Evolutionary conservation across 2,888 invertebrate genomes (phyloP).

Genomic region (Ethmia dodecea): DNA sequence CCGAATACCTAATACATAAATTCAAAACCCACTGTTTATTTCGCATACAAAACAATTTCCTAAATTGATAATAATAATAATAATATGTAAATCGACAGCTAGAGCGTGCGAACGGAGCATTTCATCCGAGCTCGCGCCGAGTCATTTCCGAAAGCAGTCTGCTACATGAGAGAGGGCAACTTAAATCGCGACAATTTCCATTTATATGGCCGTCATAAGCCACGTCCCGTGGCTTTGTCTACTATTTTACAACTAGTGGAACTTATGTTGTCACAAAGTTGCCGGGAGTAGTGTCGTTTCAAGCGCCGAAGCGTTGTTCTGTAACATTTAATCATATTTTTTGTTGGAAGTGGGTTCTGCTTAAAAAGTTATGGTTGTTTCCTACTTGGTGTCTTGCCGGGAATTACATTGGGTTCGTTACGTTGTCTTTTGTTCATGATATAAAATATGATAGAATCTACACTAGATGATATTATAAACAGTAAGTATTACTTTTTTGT

Average conservation of each 20-base stretch:
- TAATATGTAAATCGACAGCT: too few species aligned
- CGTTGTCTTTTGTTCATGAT: too few species aligned
- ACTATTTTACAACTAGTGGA: constrained; percentile 3
- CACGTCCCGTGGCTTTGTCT: constrained; percentile 49
- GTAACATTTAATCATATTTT: too few species aligned
- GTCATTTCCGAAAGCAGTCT: constrained; percentile 50
- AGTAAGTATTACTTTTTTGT: too few species aligned
- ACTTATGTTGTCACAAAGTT: constrained; percentile 2
- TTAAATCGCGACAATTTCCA: constrained; percentile 65
- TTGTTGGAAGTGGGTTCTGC: too few species aligned
- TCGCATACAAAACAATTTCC: constrained; percentile 7
- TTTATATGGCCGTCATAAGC: constrained; percentile 62
- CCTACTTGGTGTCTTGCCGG: too few species aligned
- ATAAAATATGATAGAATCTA: too few species aligned
- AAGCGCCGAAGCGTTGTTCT: too few species aligned
- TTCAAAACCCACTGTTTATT: background rate
- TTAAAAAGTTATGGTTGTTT: too few species aligned
- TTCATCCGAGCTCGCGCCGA: constrained; percentile 18
- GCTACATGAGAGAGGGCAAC: constrained; percentile 41
- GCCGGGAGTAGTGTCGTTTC: background rate
- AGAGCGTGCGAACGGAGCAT: constrained; percentile 19
- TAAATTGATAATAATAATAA: constrained; percentile 8
- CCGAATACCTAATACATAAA: background rate
- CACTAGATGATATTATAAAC: too few species aligned
- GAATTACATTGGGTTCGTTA: too few species aligned